A percentile compares a stretch with the other conserved stretches of the same genome.
These are phyloP conservation scores for Burhinus oedicnemus DNA, from an alignment of 2,113 vertebrate genomes.

Conservation along the genomic window DNA sequence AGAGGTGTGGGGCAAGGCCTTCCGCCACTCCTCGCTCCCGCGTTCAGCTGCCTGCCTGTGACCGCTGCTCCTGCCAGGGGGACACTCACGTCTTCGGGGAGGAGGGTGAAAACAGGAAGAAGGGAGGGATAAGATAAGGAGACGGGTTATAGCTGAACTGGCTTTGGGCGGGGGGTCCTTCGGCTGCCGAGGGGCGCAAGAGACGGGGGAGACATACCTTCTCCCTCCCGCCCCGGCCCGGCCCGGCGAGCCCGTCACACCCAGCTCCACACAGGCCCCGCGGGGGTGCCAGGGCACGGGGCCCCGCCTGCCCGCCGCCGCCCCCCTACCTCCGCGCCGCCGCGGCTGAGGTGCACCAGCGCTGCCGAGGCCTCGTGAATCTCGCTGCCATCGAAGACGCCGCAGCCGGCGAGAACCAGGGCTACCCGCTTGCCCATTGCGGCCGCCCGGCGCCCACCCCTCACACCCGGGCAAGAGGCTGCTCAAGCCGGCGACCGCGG, in stretches of 20 bases:
- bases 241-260: no score
- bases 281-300: no score
- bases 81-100: fast-evolving
- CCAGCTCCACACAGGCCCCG: background rate
- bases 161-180: background rate
- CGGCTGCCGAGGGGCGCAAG: background rate
- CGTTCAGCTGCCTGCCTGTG: fast-evolving
- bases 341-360: slow-evolving; percentile 79
- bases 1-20: background rate
- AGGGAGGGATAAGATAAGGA: fast-evolving
- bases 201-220: fast-evolving
- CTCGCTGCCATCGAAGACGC: slow-evolving; percentile 80
- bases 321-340: slow-evolving; percentile 71
- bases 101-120: background rate
- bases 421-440: slow-evolving; percentile 76
- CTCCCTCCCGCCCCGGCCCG: no score
- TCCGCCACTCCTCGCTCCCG: fast-evolving
- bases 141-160: fast-evolving
- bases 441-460: background rate
- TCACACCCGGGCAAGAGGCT: fast-evolving
- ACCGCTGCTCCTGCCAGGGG: background rate
- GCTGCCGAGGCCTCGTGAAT: slow-evolving; percentile 78
- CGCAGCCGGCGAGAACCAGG: slow-evolving; percentile 79
- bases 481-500: fast-evolving
- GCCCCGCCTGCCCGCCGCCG: background rate